A percentile compares a stretch with the other conserved stretches of the same genome.
These are phyloP conservation scores for Cyprinus carpio DNA, from an alignment of 2,113 vertebrate genomes.

Conservation along the genomic window DNA sequence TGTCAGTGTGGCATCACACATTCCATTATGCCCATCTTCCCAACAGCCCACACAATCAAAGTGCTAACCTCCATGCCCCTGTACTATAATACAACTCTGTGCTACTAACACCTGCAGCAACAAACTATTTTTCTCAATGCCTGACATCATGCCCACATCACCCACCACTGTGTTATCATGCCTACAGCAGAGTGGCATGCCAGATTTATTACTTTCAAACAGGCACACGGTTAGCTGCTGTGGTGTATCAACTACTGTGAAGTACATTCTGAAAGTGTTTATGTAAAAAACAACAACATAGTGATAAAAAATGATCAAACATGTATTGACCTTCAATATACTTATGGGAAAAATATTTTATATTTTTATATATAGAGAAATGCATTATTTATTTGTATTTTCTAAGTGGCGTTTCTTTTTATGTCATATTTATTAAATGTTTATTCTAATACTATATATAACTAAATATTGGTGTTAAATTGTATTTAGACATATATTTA, in stretches of 20 bases:
- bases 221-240: constrained; percentile 10
- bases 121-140: constrained; percentile 16
- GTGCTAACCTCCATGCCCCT: neutral
- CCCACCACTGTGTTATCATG: constrained; percentile 13
- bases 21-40: neutral
- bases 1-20: constrained; percentile 2
- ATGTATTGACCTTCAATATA: neutral
- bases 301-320: too few relatives aligned
- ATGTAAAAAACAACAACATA: too few relatives aligned
- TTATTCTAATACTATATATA: too few relatives aligned
- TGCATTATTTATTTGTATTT: too few relatives aligned
- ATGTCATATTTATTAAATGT: too few relatives aligned
- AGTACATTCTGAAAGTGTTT: neutral
- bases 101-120: constrained; percentile 25
- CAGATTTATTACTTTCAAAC: constrained; percentile 12
- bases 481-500: neutral
- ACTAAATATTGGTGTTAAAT: neutral
- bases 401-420: too few relatives aligned
- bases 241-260: constrained; percentile 4
- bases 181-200: constrained; percentile 16
- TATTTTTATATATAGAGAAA: too few relatives aligned
- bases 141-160: constrained; percentile 13
- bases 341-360: too few relatives aligned
- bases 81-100: neutral
- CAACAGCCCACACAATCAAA: neutral